A percentile compares a stretch with the other conserved stretches of the same genome.
Conservation (phyloP, 2,113 vertebrate genomes). For the Megaceryle maxima region DNA sequence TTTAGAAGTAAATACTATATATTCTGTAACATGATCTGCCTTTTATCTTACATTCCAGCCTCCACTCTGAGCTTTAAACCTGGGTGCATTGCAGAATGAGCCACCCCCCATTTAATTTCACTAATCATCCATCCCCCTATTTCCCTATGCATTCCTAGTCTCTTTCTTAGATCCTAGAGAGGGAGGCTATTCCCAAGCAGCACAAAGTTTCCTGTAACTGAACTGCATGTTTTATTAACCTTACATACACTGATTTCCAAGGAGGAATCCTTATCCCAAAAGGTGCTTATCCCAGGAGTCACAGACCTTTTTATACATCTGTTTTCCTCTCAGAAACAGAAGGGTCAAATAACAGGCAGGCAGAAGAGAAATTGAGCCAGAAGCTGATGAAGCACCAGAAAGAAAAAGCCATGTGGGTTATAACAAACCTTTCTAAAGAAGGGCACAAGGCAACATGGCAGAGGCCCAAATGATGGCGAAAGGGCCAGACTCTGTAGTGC, state of each 20-base stretch:
- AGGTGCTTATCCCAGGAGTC: neutral
- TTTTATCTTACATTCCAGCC: neutral
- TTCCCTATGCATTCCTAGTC: neutral
- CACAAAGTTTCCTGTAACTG: neutral
- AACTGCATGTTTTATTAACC: neutral
- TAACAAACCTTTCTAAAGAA: neutral
- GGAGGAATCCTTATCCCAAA: neutral
- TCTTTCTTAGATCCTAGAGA: neutral
- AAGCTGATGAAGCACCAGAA: neutral
- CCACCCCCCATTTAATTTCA: neutral
- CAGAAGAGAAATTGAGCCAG: neutral
- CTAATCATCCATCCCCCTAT: neutral
- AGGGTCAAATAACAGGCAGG: neutral
- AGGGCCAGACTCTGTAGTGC: neutral
- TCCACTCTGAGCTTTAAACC: neutral
- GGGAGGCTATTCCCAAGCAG: neutral
- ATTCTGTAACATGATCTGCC: neutral
- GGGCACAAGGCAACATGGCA: neutral
- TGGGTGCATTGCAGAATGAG: neutral
- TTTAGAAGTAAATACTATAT: neutral
- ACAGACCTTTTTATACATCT: neutral
- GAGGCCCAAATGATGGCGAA: neutral
- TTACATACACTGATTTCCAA: neutral
- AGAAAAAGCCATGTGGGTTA: neutral
- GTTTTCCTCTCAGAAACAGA: neutral